Base-by-base conservation (phyloP, 1,140 invertebrate genomes). In the Lordiphosa mommai region DNA sequence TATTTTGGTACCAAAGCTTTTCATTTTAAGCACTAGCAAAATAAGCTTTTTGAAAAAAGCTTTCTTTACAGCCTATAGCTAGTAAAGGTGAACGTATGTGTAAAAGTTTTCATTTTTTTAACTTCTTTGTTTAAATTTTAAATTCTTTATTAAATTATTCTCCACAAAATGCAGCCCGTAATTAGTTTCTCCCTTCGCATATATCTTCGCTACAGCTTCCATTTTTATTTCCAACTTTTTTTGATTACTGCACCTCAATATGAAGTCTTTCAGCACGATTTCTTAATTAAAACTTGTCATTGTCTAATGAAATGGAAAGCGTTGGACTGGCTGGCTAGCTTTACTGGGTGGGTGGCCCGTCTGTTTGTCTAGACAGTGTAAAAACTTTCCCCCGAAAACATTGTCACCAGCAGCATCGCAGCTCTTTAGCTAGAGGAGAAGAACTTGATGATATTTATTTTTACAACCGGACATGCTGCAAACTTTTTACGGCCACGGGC, bases 401-500 rank as follows among this genome's bases (percentile, higher is more conserved):
- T 16, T 41, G 48, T 41, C 49, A 30, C 7, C 32, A n/a, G 9
- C 37, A 38, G 32, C 53, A 41, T 10, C 36, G 46, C 55, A 10
- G n/a, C n/a, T n/a, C n/a, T n/a, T 29, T 16, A 20, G 61, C 23
- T 32, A 17, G 20, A 17, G 20, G 8, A 12, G 29, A 33, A 71
- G 67, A 82, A 76, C 53, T 76, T 60, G 50, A 70, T 58, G 70
- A 79, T 79, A 80, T 79, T 80, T 79, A 79, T 79, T 77, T 77
- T 77, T 79, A 77, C 69, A 79, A 47, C 73, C 73, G 73, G 74
- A 79, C 74, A 79, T 80, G 74, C 56, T 72, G 74, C 73, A 80
- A 79, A 72, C 67, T 84, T 82, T 82, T 84, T 72, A 72, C 67
- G 55, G 63, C 29, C 63, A 27, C 43, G 8, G 57, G 50, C 72